Evolutionary conservation across 1,140 invertebrate genomes (phyloP), one percentile per base, ranked within the genome.

Genomic region (Drosophila ironensis): DNA sequence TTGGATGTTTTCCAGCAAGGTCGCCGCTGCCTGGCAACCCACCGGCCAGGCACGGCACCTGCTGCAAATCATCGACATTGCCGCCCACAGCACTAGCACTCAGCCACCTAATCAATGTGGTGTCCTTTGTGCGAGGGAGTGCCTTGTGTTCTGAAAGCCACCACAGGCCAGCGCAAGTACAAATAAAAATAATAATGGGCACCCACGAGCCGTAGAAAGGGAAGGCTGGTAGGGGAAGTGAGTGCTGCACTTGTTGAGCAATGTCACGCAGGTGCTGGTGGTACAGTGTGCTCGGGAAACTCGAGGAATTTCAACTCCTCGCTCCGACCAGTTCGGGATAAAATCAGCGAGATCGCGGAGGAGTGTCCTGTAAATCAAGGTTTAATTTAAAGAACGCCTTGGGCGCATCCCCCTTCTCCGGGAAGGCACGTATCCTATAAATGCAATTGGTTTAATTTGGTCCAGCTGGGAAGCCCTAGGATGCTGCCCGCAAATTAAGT

Each of bases 391-490:
- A n/a, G n/a, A n/a, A n/a, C n/a, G n/a, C n/a, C n/a, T n/a, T 4
- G 11, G 0, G 14, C 5, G 30, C 30, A 2, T 33, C 30, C 30
- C 4, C 11, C 14, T 12, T 6, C n/a, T n/a, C n/a, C n/a, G 5
- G 20, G 2, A 20, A 6, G 1, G 11, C 22, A 17, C 24, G 11
- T 28, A 41, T 22, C 50, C 25, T 40, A 30, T n/a, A 41, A 48
- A 24, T 33, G 25, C 27, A 30, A 17, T 38, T 12, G 19, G 17
- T 30, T 51, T 61, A 35, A 42, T 47, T 48, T 30, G 17, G 20
- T 42, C 41, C 61, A 54, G 24, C 51, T 69, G 51, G 37, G 28
- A 69, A 69, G 42, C 66, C 66, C 2, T 69, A 69, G 63, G 44
- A 54, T 60, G 28, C 30, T 63, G 40, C 5, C 4, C 24, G 35